Base-by-base conservation (phyloP, 2,113 vertebrate species). In the Neodon shergylaensis region DNA sequence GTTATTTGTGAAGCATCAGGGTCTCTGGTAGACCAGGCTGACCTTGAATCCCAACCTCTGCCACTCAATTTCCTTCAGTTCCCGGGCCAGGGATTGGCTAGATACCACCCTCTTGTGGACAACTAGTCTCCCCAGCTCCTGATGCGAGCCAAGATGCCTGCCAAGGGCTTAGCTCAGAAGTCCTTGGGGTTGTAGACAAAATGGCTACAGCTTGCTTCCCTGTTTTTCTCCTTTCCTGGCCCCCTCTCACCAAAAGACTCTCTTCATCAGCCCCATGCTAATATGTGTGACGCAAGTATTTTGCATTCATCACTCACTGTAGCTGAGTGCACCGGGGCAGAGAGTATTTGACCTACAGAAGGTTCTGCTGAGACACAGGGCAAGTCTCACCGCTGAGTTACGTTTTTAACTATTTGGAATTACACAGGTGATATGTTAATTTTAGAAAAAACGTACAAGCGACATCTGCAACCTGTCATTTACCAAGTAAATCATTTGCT, bases 51-150 rank as follows among this genome's bases (percentile, higher is more conserved):
- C 63, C 68, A 65, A 86, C 12, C 21, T 44, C 77, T 0, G 11
- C n/a, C 6, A 0, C 26, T 49, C 17, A 3, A 2, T 1, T 81
- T 14, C 54, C 77, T 42, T 36, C 2, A 1, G 28, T 28, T 36
- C 19, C n/a, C 12, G 31, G n/a, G 61, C 68, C 28, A 2, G 33
- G 79, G 39, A 9, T 11, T 82, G 73, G 91, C 52, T 68, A 70
- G 83, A 77, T 65, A 95, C 91, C 52, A 83, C 96, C 95, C 95
- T 42, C 97, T 92, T 68, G 96, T 95, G 97, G 96, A 31, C 70
- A 86, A 36, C 33, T 0, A 0, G 2, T 39, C 31, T 94, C 63
- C 49, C 21, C 58, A 42, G 21, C 1, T 21, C 76, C 58, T n/a
- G 10, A 16, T 1, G 39, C 52, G 24, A 42, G 33, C 58, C 0